Evolutionary conservation across 2,113 vertebrate genomes (phyloP).

Genomic region (Porphyrio hochstetteri): DNA sequence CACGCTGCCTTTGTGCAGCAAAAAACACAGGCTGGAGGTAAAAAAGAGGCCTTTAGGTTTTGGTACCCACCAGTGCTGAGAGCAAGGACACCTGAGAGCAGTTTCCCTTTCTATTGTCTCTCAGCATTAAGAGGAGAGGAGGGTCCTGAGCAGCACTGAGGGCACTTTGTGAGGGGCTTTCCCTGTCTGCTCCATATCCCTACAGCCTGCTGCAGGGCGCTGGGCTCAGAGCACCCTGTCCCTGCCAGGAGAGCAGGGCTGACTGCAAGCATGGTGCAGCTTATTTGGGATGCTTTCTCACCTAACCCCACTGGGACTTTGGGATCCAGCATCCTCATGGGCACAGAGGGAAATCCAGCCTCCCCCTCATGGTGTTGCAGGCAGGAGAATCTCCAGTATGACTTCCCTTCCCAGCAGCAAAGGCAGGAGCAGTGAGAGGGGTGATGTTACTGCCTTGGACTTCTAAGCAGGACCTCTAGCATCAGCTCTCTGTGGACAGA

Average conservation of each 20-base stretch:
- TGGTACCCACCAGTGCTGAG: not conserved
- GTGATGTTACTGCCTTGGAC: not conserved
- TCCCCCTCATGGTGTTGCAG: accelerated
- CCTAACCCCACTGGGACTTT: not conserved
- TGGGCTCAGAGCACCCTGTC: not conserved
- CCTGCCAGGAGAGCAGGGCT: not conserved
- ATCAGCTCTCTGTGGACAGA: not conserved
- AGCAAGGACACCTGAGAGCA: not conserved
- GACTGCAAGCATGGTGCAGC: not conserved
- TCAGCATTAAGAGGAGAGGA: accelerated
- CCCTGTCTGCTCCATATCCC: not conserved
- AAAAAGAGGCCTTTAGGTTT: not conserved
- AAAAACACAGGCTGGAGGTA: accelerated
- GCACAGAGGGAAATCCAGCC: not conserved
- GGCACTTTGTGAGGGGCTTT: not conserved
- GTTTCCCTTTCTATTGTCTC: not conserved
- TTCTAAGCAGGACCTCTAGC: not conserved
- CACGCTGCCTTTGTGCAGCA: not conserved
- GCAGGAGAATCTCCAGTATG: not conserved
- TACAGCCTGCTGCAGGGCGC: not conserved
- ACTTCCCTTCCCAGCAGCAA: not conserved
- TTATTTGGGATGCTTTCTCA: not conserved
- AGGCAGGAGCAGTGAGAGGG: not conserved
- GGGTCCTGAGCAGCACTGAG: not conserved
- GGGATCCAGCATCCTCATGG: not conserved